These are phyloP conservation scores for Saxidomus purpurata DNA, from an alignment of 1,140 invertebrate genomes.

Conservation along the genomic window DNA sequence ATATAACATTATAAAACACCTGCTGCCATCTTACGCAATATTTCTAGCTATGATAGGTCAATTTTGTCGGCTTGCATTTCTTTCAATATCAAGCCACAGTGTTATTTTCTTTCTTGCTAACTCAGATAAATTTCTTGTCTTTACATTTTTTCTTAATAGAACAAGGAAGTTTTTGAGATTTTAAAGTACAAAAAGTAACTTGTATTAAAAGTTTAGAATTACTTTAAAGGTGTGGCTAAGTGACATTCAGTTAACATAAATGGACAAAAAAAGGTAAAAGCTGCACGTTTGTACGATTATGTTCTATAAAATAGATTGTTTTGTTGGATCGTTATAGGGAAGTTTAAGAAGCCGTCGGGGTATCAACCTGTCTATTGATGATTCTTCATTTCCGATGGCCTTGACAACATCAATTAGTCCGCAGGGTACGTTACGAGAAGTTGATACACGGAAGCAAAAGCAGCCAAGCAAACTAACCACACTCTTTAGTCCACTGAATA, in stretches of 20 bases:
- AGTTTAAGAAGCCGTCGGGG: constrained; percentile 77
- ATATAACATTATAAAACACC: neutral
- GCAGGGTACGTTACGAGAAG: constrained; percentile 76
- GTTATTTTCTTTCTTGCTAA: no score
- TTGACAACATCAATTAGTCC: constrained; percentile 74
- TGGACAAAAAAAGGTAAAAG: no score
- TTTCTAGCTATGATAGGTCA: no score
- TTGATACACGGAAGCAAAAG: constrained; percentile 75
- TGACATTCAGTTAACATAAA: no score
- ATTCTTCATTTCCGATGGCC: constrained; percentile 71
- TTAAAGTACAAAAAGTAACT: neutral
- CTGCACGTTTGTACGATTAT: no score
- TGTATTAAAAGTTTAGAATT: neutral
- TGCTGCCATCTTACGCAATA: no score
- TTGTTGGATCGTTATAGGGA: constrained; percentile 63
- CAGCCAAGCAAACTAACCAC: constrained; percentile 77
- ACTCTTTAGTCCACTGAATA: constrained; percentile 77
- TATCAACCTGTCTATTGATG: constrained; percentile 80
- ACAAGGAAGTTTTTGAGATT: constrained; percentile 6
- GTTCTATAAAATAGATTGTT: neutral
- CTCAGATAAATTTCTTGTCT: no score
- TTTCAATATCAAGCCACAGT: no score
- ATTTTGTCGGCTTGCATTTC: no score
- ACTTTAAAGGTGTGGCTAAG: neutral
- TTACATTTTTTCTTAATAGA: no score